Conservation (phyloP, 2,113 vertebrate genomes). For the Noctilio leporinus region DNA sequence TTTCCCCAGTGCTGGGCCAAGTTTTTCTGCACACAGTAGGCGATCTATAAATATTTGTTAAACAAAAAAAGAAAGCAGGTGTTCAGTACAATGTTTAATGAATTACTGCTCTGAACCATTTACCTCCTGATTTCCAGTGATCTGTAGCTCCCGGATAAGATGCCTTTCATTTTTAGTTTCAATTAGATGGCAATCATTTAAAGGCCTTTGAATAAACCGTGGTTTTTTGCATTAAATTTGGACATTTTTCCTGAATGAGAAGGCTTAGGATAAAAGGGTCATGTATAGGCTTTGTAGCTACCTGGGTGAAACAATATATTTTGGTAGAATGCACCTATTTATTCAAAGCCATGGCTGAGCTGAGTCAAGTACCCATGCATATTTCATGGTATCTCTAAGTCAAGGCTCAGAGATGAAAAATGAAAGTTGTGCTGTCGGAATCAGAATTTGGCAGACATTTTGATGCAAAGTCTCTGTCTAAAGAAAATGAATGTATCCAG, state of each 20-base stretch:
- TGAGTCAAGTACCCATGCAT: slow-evolving; percentile 32
- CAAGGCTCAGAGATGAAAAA: slow-evolving; percentile 54
- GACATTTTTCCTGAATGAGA: not conserved
- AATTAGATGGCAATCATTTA: not conserved
- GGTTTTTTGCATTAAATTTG: not conserved
- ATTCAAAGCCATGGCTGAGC: not conserved
- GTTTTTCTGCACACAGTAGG: not conserved
- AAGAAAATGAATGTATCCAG: slow-evolving; percentile 18
- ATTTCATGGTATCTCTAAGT: slow-evolving; percentile 59
- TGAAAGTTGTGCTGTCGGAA: slow-evolving; percentile 35
- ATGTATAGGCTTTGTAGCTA: not conserved
- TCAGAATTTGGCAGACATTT: slow-evolving; percentile 21
- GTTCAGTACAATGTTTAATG: not conserved
- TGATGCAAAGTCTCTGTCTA: slow-evolving; percentile 28
- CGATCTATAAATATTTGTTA: not conserved
- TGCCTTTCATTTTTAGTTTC: not conserved
- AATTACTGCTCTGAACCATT: not conserved
- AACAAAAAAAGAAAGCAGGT: not conserved
- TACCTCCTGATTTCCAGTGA: not conserved
- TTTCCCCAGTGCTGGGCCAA: not conserved
- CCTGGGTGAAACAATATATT: not conserved
- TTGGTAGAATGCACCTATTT: slow-evolving; percentile 12
- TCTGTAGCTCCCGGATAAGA: not conserved
- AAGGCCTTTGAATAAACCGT: not conserved
- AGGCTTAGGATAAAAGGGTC: not conserved